phyloP scores from a whole-genome alignment of 2,797 vertebrate genomes.

The Rhabdophis nuchalis region DNA sequence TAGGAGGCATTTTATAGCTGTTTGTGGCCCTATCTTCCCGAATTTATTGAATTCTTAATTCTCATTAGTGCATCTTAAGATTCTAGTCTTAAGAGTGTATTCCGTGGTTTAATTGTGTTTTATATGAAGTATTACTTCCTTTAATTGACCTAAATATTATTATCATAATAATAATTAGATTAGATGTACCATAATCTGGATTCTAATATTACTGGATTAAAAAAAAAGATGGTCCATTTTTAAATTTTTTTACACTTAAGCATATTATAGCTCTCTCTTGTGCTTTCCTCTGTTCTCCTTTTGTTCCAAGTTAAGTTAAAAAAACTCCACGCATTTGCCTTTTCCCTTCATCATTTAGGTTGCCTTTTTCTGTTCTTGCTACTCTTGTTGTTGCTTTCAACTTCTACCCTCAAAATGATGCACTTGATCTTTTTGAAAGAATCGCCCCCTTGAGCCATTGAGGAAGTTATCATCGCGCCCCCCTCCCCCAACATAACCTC shows the following conservation, averaged over 20 bases:
- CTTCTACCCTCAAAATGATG: no score
- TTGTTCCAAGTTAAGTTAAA: not conserved
- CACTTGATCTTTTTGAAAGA: no score
- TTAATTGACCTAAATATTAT: not conserved
- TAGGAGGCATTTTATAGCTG: not conserved
- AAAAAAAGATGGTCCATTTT: not conserved
- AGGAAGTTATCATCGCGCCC: no score
- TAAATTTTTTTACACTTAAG: not conserved
- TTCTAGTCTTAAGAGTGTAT: not conserved
- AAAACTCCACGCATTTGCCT: not conserved
- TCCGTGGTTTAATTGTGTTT: not conserved
- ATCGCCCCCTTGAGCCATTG: no score
- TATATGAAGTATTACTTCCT: not conserved
- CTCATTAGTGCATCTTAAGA: not conserved
- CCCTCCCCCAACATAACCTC: no score
- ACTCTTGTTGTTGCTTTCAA: not conserved
- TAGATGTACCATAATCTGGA: not conserved
- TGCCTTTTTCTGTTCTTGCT: not conserved
- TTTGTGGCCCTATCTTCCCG: not conserved
- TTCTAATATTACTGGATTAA: not conserved
- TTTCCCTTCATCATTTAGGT: not conserved
- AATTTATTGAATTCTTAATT: not conserved
- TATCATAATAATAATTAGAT: not conserved
- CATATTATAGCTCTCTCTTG: not conserved
- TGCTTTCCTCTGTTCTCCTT: not conserved